Evolutionary conservation across 2,888 invertebrate genomes (phyloP).

Genomic region (Druceiella hillmani): DNA sequence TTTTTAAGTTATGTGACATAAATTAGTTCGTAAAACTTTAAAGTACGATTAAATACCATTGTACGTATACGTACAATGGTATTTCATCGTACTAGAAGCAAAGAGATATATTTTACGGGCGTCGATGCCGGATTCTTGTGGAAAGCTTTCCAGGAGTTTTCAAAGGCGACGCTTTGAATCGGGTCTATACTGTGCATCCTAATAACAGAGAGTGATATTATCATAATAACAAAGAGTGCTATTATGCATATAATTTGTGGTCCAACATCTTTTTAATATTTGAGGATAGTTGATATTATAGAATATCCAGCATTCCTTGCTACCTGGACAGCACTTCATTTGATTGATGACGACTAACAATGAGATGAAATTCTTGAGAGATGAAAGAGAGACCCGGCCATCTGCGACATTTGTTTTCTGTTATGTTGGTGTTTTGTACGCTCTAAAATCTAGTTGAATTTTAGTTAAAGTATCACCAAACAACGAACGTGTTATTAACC

Average conservation of each 20-base stretch:
- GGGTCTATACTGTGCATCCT: conserved; percentile 20
- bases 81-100: conserved; percentile 23
- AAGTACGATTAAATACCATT: conserved; percentile 17
- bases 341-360: conserved; percentile 30
- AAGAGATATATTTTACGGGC: too few species aligned
- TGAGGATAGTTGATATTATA: conserved; percentile 27
- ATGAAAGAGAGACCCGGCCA: conserved; percentile 21
- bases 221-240: too few species aligned
- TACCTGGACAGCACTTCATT: conserved; percentile 26
- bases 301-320: conserved; percentile 25
- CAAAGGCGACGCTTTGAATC: too few species aligned
- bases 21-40: conserved; percentile 18
- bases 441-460: conserved; percentile 12
- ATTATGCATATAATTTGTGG: too few species aligned
- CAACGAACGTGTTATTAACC: conserved; percentile 14
- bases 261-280: conserved; percentile 25
- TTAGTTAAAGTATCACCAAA: conserved; percentile 18
- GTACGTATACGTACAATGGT: too few species aligned
- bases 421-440: conserved; percentile 14
- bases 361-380: conserved; percentile 27
- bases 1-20: conserved; percentile 27
- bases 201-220: conserved; percentile 23
- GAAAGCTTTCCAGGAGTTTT: too few species aligned
- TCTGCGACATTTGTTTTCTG: conserved; percentile 19
- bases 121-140: too few species aligned